Evolutionary conservation across 2,888 invertebrate species (phyloP).

Genomic region (Luperina testacea): DNA sequence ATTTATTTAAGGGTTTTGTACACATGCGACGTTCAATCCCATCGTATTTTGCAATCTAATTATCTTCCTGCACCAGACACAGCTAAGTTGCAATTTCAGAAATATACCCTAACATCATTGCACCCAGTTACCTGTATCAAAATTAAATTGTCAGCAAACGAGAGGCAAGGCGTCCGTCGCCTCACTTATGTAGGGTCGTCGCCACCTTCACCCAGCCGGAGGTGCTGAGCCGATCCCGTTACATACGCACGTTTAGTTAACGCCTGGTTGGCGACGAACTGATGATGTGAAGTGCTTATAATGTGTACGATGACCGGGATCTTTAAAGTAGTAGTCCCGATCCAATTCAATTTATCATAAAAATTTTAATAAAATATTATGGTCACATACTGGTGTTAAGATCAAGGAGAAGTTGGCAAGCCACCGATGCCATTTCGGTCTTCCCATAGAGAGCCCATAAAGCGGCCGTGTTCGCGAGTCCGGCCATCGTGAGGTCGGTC

Average conservation of each 20-base stretch:
- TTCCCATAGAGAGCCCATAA: constrained; percentile 97
- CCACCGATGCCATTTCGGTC: constrained; percentile 95
- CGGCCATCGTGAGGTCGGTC: constrained; percentile 94
- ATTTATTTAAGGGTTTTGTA: not conserved
- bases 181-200: not conserved
- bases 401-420: constrained; percentile 94
- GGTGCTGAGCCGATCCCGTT: not conserved
- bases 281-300: not conserved
- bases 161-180: not conserved
- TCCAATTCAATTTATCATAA: not conserved
- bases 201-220: not conserved
- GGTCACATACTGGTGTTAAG: constrained; percentile 92
- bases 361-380: not conserved
- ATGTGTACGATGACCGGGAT: not conserved
- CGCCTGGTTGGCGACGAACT: not conserved
- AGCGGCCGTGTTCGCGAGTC: constrained; percentile 95
- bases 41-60: not conserved
- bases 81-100: not conserved
- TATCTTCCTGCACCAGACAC: not conserved
- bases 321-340: not conserved
- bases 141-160: not conserved
- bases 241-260: not conserved
- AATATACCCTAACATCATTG: not conserved
- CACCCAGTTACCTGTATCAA: not conserved
- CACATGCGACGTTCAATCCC: not conserved